These are phyloP conservation scores for Dipodomys ordii DNA, from an alignment of 2,113 vertebrate genomes.

Conservation along the genomic window DNA sequence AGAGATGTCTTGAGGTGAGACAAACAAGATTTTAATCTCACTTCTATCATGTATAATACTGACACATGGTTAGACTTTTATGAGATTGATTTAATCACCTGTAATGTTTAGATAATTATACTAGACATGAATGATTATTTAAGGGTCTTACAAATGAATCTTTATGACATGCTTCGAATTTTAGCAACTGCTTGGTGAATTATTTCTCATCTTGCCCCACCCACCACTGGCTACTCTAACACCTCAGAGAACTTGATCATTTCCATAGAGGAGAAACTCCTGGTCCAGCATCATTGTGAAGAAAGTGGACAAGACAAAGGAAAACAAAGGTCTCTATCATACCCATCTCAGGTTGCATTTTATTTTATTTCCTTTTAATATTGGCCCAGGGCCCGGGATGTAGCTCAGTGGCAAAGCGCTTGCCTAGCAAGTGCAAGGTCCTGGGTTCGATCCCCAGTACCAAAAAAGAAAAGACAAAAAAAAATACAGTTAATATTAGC, in stretches of 20 bases:
- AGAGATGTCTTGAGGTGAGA: not conserved
- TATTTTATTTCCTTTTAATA: not conserved
- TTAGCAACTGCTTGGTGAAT: not conserved
- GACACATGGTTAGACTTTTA: not conserved
- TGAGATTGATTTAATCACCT: not conserved
- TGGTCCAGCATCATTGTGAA: not conserved
- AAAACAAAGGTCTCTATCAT: not conserved
- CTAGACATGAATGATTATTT: not conserved
- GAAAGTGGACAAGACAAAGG: not conserved
- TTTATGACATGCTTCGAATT: not conserved
- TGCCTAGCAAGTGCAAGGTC: no score
- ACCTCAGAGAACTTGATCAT: not conserved
- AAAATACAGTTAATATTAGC: no score
- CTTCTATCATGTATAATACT: not conserved
- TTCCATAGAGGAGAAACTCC: not conserved
- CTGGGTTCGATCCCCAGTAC: no score
- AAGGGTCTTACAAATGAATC: not conserved
- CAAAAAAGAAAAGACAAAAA: no score
- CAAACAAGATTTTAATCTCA: not conserved
- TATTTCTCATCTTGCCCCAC: not conserved
- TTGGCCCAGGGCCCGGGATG: not conserved
- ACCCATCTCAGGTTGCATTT: not conserved
- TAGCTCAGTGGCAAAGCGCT: no score
- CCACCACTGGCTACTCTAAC: not conserved
- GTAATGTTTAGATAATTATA: not conserved